A percentile compares a stretch with the other conserved stretches of the same genome.
Conservation (phyloP, 2,888 invertebrate genomes). For the Poecilobothrus nobilitatus region DNA sequence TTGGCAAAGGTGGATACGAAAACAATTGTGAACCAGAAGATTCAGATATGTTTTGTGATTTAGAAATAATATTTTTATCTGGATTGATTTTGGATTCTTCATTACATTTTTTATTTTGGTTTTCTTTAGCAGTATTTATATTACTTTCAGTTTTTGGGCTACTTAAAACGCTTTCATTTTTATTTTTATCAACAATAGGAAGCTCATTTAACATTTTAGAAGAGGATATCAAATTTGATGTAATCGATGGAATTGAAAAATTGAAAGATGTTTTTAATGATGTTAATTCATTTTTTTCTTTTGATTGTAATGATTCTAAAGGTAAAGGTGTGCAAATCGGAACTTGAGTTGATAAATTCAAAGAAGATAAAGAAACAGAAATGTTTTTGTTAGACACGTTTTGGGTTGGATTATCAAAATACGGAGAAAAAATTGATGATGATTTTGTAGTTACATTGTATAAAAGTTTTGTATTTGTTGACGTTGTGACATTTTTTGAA, state of each 20-base stretch:
- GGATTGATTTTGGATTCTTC: background rate
- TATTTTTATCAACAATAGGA: conserved; percentile 16
- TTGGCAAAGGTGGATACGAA: background rate
- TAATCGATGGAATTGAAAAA: conserved; percentile 2
- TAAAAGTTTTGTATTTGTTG: too few species aligned
- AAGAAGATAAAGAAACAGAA: background rate
- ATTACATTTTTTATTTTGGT: background rate
- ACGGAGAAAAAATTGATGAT: conserved; percentile 9
- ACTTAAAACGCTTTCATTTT: background rate
- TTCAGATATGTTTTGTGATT: background rate
- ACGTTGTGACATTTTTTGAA: too few species aligned
- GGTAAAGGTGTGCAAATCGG: conserved; percentile 8
- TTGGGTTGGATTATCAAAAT: conserved; percentile 3
- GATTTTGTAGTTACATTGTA: conserved; percentile 8
- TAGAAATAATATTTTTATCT: background rate
- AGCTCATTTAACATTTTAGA: conserved; percentile 12
- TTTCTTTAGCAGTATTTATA: background rate
- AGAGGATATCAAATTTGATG: background rate
- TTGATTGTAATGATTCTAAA: background rate
- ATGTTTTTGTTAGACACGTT: background rate
- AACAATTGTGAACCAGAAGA: background rate
- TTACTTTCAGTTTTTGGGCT: background rate
- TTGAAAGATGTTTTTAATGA: background rate
- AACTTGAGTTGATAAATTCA: conserved; percentile 11
- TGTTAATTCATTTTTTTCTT: background rate